Evolutionary conservation across 2,797 vertebrate genomes (phyloP), one percentile per base, ranked within the genome.

Genomic region (Chelon labrosus): DNA sequence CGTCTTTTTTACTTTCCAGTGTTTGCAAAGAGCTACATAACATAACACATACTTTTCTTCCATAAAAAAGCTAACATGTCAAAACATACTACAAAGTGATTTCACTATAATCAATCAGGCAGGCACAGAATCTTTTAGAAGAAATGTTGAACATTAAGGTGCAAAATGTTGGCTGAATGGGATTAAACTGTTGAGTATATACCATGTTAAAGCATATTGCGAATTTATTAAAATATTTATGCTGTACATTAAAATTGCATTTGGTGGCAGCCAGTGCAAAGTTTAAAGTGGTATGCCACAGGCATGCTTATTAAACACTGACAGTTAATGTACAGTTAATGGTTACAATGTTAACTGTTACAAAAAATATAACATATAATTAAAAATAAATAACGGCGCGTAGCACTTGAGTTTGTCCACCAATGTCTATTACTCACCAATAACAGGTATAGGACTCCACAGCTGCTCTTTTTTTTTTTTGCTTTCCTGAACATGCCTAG

Each of bases 301-400:
- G 35, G 51, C 25, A 27, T 27, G 25, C 25, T 27, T 27, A 69
- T 60, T 3, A 31, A 69, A 57, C 11, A 61, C 46, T 22, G 31
- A 12, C 4, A 52, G 16, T 12, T 10, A 17, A 54, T 27, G 17
- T 20, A 27, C 49, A 51, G 14, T 14, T 42, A 52, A 41, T 31
- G 12, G 38, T 63, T 54, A 46, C 25, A 66, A 20, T 31, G 12
- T 0, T 17, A 51, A 70, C 7, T 10, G 58, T 17, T 31, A n/a
- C 27, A 56, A 49, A 69, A 56, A 60, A 19, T 53, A 7, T 13
- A 55, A 20, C 42, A 37, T 46, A 61, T 25, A 62, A 65, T 47
- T 60, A 57, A 19, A 73, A 81, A 85, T 83, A 83, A 86, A 86
- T 85, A 75, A 54, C 60, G 44, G 41, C 46, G 70, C 4, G 14